Base-by-base conservation (phyloP, 2,888 invertebrate genomes). In the Sericinus montela region DNA sequence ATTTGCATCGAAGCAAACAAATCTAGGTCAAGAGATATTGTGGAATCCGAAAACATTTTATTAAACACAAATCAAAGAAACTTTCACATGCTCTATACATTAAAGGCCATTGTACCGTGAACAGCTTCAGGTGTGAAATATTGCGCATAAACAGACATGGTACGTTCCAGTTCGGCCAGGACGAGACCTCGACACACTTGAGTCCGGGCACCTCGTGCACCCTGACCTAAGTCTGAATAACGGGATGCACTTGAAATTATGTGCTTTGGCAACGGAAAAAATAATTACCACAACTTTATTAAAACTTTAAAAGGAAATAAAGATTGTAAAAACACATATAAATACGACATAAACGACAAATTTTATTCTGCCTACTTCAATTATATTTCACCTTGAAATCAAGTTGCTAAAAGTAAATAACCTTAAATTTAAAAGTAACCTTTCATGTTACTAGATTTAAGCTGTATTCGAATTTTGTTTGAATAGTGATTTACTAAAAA, bases 141-240 rank as follows among this genome's bases (percentile, higher is more conserved):
- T 50, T 50, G 45, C 50, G 19, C 45, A 42, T 41, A 50, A 36
- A 25, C 45, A 50, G 50, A 45, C 37, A 50, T n/a, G 36, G 45
- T 28, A 10, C 19, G 50, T 50, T 50, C 45, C 41, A 50, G 41
- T 50, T 50, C 32, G 45, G 30, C 30, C 48, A 49, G 58, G 58
- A 54, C 52, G 45, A 56, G 60, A 49, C 65, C 67, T 65, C 65
- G 67, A 60, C 67, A 63, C 51, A 67, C 63, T 62, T 66, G 49
- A 48, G 53, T 11, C 57, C 45, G 46, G 61, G 43, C 48, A 54
- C 45, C 60, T 54, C 48, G 65, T 54, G 53, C 47, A 53, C 65
- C 64, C 53, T 67, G 64, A 67, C 65, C 64, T 57, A 58, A 62
- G 59, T 58, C 61, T 55, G 58, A 47, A 43, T 46, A 43, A 62